Base-by-base conservation (phyloP, 2,797 vertebrate genomes). In the Scarus forsteni region DNA sequence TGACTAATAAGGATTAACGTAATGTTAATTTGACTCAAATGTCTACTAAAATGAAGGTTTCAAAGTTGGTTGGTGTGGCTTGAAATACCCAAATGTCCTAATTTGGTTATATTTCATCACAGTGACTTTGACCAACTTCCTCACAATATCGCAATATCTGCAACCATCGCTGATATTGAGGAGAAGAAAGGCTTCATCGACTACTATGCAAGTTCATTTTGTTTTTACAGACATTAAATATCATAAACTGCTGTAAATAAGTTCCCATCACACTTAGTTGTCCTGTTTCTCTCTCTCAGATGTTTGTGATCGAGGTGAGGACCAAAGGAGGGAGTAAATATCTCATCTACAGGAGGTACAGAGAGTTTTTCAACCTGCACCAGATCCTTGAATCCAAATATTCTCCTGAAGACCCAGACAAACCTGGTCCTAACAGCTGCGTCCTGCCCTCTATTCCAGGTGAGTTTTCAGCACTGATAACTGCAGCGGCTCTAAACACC, bases 51-150 rank as follows among this genome's bases (percentile, higher is more conserved):
- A 8, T 15, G 0, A n/a, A 1, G n/a, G 7, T n/a, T 14, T n/a
- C 8, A n/a, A 45, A 1, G 2, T 45, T n/a, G 8, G 46, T 18
- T 8, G 5, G 62, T 63, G 3, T 1, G 9, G 13, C 6, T 27
- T 12, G 19, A 11, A 3, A 45, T 12, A 39, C 15, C 10, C 6
- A n/a, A 46, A 11, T 45, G 6, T 8, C 65, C n/a, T 57, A 8
- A 60, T 34, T 1, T 42, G 1, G 10, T 53, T 9, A 5, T 55
- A 57, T 48, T 8, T 63, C 42, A 56, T 19, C 34, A 42, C 88
- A 99, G 98, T 70, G 98, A 99, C 89, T 99, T 97, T 44, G 96
- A 98, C 40, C 98, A 99, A 86, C 95, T 99, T 60, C 97, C 98
- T 0, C 90, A 96, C 19, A 94, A 98, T n/a, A 83, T 99, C 34